Percentiles rank a stretch among this genome's conserved stretches.
phyloP scores from a whole-genome alignment of 2,113 vertebrate genomes.

The human region DNA sequence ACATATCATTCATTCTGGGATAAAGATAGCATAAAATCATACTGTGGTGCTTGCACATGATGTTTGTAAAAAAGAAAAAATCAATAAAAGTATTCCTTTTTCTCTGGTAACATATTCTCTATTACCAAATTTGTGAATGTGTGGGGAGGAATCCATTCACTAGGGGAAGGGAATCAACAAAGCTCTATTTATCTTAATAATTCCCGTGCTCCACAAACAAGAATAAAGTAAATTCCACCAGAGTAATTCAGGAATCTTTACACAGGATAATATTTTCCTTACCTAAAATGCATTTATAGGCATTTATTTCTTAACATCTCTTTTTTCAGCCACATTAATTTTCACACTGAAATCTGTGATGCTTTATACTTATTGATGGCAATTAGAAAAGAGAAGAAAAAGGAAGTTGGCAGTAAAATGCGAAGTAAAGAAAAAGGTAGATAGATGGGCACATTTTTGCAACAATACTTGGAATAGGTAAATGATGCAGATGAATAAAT shows the following conservation, averaged over 20 bases:
- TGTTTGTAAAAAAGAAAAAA: neutral
- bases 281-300: neutral
- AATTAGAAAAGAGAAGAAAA: neutral
- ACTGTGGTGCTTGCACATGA: neutral
- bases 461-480: neutral
- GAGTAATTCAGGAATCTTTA: neutral
- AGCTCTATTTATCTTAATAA: neutral
- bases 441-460: neutral
- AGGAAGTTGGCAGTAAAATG: neutral
- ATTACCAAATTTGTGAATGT: neutral
- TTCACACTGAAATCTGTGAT: neutral
- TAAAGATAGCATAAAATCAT: neutral
- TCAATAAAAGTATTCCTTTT: neutral
- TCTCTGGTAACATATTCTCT: neutral
- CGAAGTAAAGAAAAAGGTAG: neutral
- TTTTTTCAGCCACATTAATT: neutral
- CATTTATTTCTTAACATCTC: neutral
- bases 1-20: neutral
- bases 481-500: neutral
- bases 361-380: neutral
- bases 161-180: neutral
- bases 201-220: neutral
- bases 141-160: neutral
- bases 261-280: neutral
- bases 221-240: neutral